Base-by-base conservation (phyloP, 35 echinoderm and acorn worm species). In the Lytechinus variegatus region DNA sequence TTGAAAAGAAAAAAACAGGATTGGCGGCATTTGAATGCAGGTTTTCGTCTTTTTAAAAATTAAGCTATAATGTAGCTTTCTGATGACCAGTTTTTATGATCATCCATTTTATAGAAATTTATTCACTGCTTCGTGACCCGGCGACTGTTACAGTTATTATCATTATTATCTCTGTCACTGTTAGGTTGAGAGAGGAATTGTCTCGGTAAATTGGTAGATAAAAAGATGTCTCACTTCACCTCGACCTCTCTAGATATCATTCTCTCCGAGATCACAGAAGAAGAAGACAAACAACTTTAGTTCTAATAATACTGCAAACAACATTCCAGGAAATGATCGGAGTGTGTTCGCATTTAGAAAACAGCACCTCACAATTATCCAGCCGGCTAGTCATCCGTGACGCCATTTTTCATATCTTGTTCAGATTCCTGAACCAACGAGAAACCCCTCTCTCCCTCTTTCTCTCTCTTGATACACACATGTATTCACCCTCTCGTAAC, bases 331-430 rank as follows among this genome's bases (percentile, higher is more conserved):
- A 79, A 79, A 79, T 79, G 66, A 16, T 79, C 66, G 66, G 14
- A 79, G 12, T 14, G 19, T 79, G 66, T 24, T 79, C 6, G 66
- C 66, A 79, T 79, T 79, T 79, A 79, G 66, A 79, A 19, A 90
- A 90, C 88, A 52, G 88, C 88, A 90, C 88, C 29, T 12, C 88
- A 54, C 88, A 90, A 90, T 90, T 90, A 90, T 90, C 28, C 88
- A 21, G 11, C 28, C 88, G 28, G 52, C 52, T 90, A 54, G 88
- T 54, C 88, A 90, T 90, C 88, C 92, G 19, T 93, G 55, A 93
- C 92, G 92, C 54, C 92, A 93, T 93, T 27, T 93, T 93, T 11
- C 10, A 55, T 10, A n/a, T 93, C 53, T 93, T 93, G 92, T 93
- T 93, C 21, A 57, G n/a, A 55, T 93, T 56, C 54, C 53, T 54